Evolutionary conservation across 2,113 vertebrate species (phyloP).

Genomic region (Tupaia chinensis): DNA sequence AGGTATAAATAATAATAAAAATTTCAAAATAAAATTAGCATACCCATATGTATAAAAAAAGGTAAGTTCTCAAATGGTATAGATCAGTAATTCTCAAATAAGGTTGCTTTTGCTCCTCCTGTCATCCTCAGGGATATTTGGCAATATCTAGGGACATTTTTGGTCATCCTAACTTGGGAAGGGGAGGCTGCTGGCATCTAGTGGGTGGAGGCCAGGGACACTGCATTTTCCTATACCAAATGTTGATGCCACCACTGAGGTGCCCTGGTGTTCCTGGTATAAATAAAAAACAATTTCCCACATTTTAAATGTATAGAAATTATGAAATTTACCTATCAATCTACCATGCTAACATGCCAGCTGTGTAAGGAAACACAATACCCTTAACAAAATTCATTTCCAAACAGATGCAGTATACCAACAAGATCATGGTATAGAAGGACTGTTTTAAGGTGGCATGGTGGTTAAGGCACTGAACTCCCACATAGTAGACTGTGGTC

Average conservation of each 20-base stretch:
- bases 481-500: too few species aligned
- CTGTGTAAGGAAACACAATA: slow-evolving; percentile 1
- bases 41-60: neutral
- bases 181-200: neutral
- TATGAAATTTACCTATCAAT: slow-evolving; percentile 33
- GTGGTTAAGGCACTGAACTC: too few species aligned
- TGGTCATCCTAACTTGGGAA: neutral
- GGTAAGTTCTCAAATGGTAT: neutral
- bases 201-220: neutral
- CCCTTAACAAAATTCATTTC: slow-evolving; percentile 38
- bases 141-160: neutral
- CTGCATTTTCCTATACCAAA: neutral
- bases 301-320: slow-evolving; percentile 36
- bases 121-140: neutral
- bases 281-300: neutral
- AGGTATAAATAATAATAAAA: too few species aligned
- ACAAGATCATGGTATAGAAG: slow-evolving; percentile 42
- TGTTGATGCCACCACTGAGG: neutral
- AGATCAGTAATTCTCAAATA: neutral
- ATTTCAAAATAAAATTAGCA: neutral
- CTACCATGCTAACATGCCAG: slow-evolving; percentile 16
- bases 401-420: neutral
- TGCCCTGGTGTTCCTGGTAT: neutral
- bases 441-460: neutral
- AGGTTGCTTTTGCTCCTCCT: neutral